These are phyloP conservation scores for Saccostrea glomerata DNA, from an alignment of 1,140 invertebrate species.

Conservation along the genomic window DNA sequence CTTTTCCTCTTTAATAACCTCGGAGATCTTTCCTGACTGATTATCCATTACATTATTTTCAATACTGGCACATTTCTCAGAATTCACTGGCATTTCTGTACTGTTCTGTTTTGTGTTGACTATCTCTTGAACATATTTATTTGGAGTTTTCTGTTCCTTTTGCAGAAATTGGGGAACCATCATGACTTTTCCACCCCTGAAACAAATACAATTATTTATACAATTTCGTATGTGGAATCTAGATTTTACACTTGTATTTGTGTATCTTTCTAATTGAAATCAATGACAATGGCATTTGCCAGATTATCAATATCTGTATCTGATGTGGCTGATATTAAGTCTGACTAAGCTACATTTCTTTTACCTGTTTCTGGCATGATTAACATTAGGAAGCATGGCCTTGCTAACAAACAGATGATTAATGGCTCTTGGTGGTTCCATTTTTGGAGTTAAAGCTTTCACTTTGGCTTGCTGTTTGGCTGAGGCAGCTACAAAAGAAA, in stretches of 20 bases:
- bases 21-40: background rate
- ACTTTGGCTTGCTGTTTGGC: conserved; percentile 58
- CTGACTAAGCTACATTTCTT: background rate
- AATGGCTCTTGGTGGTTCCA: conserved; percentile 70
- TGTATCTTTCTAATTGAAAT: too few relatives aligned
- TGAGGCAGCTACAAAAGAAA: conserved; percentile 63
- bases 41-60: background rate
- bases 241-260: too few relatives aligned
- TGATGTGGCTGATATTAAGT: background rate
- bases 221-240: background rate
- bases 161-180: conserved; percentile 43
- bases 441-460: conserved; percentile 67
- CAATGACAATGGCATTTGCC: too few relatives aligned
- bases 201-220: background rate
- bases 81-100: background rate
- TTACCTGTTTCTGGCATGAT: conserved; percentile 54
- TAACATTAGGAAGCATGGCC: background rate
- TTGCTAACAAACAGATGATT: conserved; percentile 76
- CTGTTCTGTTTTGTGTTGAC: background rate
- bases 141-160: conserved; percentile 34
- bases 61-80: background rate
- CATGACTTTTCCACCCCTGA: conserved; percentile 34
- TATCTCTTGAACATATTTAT: conserved; percentile 8
- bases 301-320: too few relatives aligned
- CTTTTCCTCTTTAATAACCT: conserved; percentile 29